phyloP scores from a whole-genome alignment of 1,140 invertebrate genomes.

The Cherax quadricarinatus region DNA sequence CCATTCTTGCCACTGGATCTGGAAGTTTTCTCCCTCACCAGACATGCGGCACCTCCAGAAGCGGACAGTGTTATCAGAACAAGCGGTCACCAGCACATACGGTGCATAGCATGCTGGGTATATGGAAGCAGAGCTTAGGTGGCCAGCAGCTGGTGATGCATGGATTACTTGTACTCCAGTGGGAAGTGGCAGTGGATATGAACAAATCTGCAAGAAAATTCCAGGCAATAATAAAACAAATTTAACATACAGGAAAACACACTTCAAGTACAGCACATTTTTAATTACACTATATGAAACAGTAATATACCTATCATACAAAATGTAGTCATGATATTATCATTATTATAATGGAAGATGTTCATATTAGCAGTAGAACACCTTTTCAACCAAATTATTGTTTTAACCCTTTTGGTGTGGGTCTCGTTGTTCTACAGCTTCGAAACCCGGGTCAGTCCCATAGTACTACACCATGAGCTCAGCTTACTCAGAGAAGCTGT shows the following conservation, averaged over 20 bases:
- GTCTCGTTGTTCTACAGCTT: no score
- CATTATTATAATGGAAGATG: no score
- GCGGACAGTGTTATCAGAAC: conserved; percentile 89
- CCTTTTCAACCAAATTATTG: no score
- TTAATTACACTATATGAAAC: no score
- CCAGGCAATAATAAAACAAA: background rate
- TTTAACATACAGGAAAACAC: conserved; percentile 8
- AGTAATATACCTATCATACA: no score
- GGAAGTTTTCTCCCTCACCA: conserved; percentile 79
- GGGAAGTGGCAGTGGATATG: conserved; percentile 89
- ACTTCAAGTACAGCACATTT: no score
- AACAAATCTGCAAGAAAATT: conserved; percentile 82
- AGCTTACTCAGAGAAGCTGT: no score
- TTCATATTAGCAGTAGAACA: no score
- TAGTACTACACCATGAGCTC: no score
- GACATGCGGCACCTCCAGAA: conserved; percentile 90
- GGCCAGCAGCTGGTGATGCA: conserved; percentile 94
- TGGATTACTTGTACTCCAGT: conserved; percentile 94
- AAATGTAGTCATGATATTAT: no score
- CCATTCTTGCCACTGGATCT: conserved; percentile 91
- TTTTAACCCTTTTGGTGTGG: no score
- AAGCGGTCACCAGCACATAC: conserved; percentile 95
- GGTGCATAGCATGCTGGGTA: conserved; percentile 98
- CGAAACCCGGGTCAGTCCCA: no score
- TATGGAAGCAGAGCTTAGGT: conserved; percentile 98